These are phyloP conservation scores for Schizothorax lantsangensis DNA, from an alignment of 2,797 vertebrate species.

Conservation along the genomic window DNA sequence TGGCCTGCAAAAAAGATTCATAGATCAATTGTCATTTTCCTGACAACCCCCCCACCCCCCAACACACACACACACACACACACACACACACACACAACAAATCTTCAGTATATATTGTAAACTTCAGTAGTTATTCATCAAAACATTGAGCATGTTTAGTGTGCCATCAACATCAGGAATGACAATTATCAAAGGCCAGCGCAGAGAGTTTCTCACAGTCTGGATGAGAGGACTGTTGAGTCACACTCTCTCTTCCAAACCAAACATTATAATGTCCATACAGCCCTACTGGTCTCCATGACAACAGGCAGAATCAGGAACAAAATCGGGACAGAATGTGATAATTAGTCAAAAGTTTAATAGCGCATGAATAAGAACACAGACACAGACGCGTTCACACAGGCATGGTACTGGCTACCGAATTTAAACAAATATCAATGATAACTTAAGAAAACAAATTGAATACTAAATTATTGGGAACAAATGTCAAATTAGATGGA, in stretches of 20 bases:
- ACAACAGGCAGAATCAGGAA: conserved; percentile 45
- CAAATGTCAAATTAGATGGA: not conserved
- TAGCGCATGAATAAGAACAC: not conserved
- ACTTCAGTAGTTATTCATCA: conserved; percentile 5
- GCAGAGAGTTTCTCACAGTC: conserved; percentile 5
- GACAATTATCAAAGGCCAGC: conserved; percentile 21
- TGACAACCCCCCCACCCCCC: not conserved
- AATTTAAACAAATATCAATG: not conserved
- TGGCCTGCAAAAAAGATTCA: not conserved
- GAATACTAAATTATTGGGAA: not conserved
- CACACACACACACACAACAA: not conserved
- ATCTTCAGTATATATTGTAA: not conserved
- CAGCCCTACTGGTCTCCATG: conserved; percentile 52
- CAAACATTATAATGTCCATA: conserved; percentile 16
- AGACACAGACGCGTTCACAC: not conserved
- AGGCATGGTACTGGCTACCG: not conserved
- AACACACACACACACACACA: too few relatives aligned
- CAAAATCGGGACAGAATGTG: conserved; percentile 30
- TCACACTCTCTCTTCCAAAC: conserved; percentile 40
- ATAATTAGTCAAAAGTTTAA: conserved; percentile 40
- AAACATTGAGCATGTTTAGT: not conserved
- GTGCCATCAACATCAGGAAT: not conserved
- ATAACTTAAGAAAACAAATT: not conserved
- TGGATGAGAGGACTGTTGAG: conserved; percentile 36
- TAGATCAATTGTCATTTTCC: too few relatives aligned